phyloP scores from a whole-genome alignment of 2,113 vertebrate genomes.

The Callipepla squamata region DNA sequence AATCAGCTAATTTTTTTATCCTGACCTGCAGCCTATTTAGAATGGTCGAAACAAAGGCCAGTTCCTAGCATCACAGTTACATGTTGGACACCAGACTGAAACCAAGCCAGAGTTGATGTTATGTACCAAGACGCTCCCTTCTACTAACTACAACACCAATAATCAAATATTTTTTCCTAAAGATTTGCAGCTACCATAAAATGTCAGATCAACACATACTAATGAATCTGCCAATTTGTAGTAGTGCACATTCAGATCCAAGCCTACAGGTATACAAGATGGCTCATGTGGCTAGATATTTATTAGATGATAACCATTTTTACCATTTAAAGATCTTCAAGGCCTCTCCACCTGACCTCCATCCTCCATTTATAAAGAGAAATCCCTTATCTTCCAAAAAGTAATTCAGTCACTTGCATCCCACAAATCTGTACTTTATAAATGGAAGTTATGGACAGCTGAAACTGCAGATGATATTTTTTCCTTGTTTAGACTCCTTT shows the following conservation, averaged over 20 bases:
- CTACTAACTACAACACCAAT: neutral
- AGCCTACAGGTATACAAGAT: neutral
- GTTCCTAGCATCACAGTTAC: neutral
- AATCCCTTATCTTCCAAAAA: neutral
- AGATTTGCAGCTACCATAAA: neutral
- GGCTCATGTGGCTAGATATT: neutral
- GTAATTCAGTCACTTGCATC: neutral
- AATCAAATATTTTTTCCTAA: neutral
- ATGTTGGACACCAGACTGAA: neutral
- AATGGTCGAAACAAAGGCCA: neutral
- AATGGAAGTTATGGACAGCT: neutral
- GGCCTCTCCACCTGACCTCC: neutral
- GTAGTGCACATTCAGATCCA: neutral
- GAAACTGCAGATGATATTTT: neutral
- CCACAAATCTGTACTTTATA: rapidly evolving
- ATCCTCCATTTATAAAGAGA: neutral
- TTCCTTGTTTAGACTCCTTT: neutral
- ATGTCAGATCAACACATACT: neutral
- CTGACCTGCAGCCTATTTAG: neutral
- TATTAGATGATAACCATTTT: neutral
- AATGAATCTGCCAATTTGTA: neutral
- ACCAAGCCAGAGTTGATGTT: neutral
- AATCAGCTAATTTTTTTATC: neutral
- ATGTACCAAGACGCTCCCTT: neutral
- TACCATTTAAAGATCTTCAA: neutral